Evolutionary conservation across 2,797 vertebrate genomes (phyloP).

Genomic region (Sebastes glaucus): DNA sequence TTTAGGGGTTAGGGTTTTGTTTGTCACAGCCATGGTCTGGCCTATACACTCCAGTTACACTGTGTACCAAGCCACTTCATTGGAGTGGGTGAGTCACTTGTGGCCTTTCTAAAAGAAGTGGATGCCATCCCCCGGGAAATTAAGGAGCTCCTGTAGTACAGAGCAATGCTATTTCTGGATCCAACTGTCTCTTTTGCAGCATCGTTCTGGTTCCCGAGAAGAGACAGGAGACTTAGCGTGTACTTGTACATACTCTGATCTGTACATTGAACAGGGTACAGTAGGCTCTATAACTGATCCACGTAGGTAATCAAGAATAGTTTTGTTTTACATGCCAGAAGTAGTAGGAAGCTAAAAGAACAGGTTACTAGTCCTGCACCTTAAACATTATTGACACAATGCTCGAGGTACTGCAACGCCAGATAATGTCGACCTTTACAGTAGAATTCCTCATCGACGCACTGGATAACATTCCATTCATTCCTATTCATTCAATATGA

Average conservation of each 20-base stretch:
- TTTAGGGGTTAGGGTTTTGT: background rate
- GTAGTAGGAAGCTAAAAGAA: background rate
- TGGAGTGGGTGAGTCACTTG: conserved; percentile 28
- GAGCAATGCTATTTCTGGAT: conserved; percentile 8
- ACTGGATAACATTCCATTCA: background rate
- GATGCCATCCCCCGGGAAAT: conserved; percentile 27
- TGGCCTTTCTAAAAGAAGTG: conserved; percentile 21
- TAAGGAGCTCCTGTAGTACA: conserved; percentile 1
- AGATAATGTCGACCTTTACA: background rate
- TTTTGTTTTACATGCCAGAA: background rate
- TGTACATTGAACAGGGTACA: background rate
- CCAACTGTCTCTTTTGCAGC: background rate
- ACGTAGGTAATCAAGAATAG: background rate
- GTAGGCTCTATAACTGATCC: background rate
- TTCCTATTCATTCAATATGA: background rate
- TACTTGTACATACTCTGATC: background rate
- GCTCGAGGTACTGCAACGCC: background rate
- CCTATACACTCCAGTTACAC: background rate
- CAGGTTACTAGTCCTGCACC: background rate
- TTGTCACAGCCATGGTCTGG: background rate
- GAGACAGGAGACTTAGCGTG: background rate
- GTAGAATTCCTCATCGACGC: background rate
- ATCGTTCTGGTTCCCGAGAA: background rate
- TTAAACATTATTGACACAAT: background rate
- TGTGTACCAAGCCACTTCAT: background rate